Conservation (phyloP, 2,113 vertebrate genomes). For the Oenanthe melanoleuca region DNA sequence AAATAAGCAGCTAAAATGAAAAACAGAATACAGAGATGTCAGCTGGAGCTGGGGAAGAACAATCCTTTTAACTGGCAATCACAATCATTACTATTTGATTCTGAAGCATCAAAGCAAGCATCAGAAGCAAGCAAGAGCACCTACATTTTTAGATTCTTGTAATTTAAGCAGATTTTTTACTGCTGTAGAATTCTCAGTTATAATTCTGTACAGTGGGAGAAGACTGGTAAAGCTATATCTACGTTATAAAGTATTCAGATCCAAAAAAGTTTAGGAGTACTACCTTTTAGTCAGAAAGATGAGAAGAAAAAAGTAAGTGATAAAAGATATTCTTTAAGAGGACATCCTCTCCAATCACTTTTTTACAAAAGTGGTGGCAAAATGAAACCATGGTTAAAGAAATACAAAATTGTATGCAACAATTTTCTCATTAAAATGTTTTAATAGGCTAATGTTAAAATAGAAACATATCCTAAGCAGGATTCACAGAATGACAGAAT, state of each 20-base stretch:
- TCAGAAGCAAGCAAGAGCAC: neutral
- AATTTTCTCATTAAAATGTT: neutral
- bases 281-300: neutral
- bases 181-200: neutral
- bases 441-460: neutral
- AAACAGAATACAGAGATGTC: neutral
- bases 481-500: neutral
- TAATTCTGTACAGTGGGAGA: neutral
- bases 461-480: neutral
- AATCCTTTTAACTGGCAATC: neutral
- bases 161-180: neutral
- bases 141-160: neutral
- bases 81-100: neutral
- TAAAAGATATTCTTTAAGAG: neutral
- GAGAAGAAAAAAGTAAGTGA: neutral
- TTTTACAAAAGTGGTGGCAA: no score
- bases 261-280: neutral
- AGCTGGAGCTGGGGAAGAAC: accelerated
- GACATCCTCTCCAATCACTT: no score
- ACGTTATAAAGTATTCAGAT: neutral
- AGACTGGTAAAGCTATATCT: neutral
- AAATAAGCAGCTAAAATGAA: neutral
- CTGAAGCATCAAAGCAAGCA: neutral
- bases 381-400: neutral
- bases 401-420: neutral